Percentiles rank a stretch among this genome's conserved stretches.
Evolutionary conservation across 2,888 invertebrate species (phyloP).

Genomic region (Macrophya annulata): DNA sequence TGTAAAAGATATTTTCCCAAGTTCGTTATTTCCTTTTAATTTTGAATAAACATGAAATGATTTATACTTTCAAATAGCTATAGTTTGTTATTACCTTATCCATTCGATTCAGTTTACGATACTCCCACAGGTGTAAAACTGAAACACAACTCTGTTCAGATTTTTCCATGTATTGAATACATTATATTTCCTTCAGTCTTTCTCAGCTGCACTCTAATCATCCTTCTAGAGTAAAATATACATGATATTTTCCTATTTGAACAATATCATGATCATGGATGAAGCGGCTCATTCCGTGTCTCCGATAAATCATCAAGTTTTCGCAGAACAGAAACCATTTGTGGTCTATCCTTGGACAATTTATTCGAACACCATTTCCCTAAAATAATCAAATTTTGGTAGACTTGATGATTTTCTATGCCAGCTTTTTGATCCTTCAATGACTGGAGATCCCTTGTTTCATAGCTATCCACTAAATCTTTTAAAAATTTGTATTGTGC

Average conservation of each 20-base stretch:
- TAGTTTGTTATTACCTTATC: neutral
- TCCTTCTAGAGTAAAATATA: neutral
- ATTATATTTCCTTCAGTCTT: neutral
- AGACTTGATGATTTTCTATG: conserved; percentile 81
- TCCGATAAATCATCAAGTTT: conserved; percentile 71
- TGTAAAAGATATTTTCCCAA: neutral
- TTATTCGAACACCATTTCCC: conserved; percentile 87
- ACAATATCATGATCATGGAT: neutral
- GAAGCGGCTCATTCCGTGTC: neutral
- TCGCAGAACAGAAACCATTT: conserved; percentile 87
- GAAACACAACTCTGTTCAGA: neutral
- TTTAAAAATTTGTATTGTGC: conserved; percentile 81
- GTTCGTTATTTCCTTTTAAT: neutral
- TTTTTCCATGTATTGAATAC: neutral
- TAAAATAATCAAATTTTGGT: conserved; percentile 83
- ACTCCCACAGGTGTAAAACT: neutral
- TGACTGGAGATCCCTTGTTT: conserved; percentile 75
- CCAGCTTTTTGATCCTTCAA: conserved; percentile 81
- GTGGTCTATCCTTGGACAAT: conserved; percentile 86
- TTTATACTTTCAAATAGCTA: neutral
- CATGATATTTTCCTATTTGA: neutral
- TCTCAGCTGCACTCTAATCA: neutral
- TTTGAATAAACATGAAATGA: neutral
- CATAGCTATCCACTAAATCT: conserved; percentile 82
- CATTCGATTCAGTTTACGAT: neutral